Evolutionary conservation across 1,140 invertebrate genomes (phyloP), one percentile per base, ranked within the genome.

Genomic region (Metopolophium dirhodum): DNA sequence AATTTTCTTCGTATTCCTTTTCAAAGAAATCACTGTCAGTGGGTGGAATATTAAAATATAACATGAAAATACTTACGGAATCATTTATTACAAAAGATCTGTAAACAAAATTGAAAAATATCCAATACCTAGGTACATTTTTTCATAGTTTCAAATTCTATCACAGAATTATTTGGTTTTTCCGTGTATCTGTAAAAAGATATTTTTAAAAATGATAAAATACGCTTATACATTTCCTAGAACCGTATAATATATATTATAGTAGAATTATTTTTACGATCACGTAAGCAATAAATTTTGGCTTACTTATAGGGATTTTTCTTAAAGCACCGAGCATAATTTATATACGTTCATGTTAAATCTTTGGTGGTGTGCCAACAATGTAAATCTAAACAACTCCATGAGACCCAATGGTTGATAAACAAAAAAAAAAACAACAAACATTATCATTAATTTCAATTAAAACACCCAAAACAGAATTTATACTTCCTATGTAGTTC

Each of bases 251-350:
- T 45, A 45, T 47, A 86, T 30, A 86, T 86, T 86, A 47, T 47
- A 86, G 41, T 86, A 47, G 26, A 86, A 86, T 47, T 86, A 47
- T 86, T 86, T 86, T 86, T 86, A 86, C 85, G 85, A 86, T 86
- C 85, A 86, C 85, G 41, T 86, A 86, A 86, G 85, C 41, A 86
- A 86, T 86, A 86, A 45, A 86, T 86, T 86, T 86, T 47, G 85
- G 45, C 85, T 86, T 86, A 86, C 83, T 86, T 47, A 77, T 77
- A 30, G 41, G 85, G 41, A 86, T 86, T 86, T 86, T 41, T 86
- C 85, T 86, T 86, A 86, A 86, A 86, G 85, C 85, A 86, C 85
- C 14, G 26, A 18, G 85, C 85, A 47, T 86, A 86, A 86, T 86
- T 86, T 86, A 86, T 86, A 47, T 86, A 86, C 41, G 26, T 86